These are phyloP conservation scores for Bagarius yarrelli DNA, from an alignment of 2,113 vertebrate species.

Conservation along the genomic window DNA sequence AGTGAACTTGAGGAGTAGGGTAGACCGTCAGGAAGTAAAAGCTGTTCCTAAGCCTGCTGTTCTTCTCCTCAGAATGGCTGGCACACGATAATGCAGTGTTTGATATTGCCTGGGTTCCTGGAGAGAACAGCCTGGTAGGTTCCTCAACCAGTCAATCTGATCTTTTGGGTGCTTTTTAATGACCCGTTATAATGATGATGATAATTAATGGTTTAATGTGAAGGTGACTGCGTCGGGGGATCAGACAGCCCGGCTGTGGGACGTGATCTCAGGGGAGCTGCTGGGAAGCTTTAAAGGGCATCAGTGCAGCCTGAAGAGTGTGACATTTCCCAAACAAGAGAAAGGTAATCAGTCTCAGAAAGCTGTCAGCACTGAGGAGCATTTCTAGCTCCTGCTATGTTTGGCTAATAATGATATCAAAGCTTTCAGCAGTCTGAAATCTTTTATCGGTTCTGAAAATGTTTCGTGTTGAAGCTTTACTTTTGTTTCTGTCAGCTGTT, in stretches of 20 bases:
- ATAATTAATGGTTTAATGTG: constrained; percentile 25
- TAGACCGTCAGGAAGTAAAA: too few relatives aligned
- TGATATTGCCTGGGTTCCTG: constrained; percentile 94
- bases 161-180: background rate
- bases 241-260: constrained; percentile 92
- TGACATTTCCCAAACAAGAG: constrained; percentile 85
- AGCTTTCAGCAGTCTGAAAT: too few relatives aligned
- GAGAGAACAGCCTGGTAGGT: constrained; percentile 85
- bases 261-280: constrained; percentile 82
- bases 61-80: constrained; percentile 82
- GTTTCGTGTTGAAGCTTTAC: background rate
- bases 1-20: too few relatives aligned
- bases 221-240: constrained; percentile 97
- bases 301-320: constrained; percentile 95
- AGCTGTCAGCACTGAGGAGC: background rate
- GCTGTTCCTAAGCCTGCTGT: background rate
- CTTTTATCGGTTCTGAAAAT: background rate
- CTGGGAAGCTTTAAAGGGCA: constrained; percentile 92
- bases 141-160: background rate
- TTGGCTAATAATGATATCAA: background rate
- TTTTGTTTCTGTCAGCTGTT: constrained; percentile 74
- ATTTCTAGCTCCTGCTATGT: background rate
- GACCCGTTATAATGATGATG: background rate
- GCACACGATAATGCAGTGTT: constrained; percentile 96
- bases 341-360: constrained; percentile 74